Conservation (phyloP, 2,113 vertebrate species). For the Conger conger region DNA sequence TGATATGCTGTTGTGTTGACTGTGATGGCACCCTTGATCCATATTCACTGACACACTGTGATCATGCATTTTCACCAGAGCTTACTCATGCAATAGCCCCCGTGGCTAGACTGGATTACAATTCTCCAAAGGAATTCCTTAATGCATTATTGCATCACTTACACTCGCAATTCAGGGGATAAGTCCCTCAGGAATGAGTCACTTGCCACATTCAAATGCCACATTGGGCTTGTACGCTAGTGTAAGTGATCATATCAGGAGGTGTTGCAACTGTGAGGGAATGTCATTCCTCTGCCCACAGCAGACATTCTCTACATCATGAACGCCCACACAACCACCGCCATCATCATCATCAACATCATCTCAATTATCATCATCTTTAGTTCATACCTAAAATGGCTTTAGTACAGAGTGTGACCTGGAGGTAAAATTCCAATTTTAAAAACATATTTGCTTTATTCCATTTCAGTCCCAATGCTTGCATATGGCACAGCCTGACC, state of each 20-base stretch:
- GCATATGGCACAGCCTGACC: neutral
- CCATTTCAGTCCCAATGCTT: too few species aligned
- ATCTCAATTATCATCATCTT: neutral
- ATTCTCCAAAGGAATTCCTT: neutral
- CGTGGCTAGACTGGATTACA: neutral
- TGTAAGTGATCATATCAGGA: neutral
- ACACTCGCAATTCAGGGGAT: neutral
- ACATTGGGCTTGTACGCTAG: neutral
- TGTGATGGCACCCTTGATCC: neutral
- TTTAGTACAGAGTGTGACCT: too few species aligned
- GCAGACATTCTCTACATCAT: neutral
- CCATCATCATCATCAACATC: neutral
- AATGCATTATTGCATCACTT: neutral
- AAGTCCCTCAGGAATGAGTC: neutral
- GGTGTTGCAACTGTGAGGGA: neutral
- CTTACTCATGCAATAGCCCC: neutral
- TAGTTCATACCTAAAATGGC: too few species aligned
- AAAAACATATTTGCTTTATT: too few species aligned
- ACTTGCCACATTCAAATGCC: neutral
- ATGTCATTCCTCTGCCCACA: neutral
- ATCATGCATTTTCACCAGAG: neutral
- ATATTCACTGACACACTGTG: neutral
- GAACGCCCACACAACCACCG: neutral
- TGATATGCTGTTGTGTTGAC: too few species aligned
- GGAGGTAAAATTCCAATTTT: too few species aligned